These are phyloP conservation scores for Drosophila suzukii DNA, from an alignment of 1,140 invertebrate genomes.

Conservation along the genomic window DNA sequence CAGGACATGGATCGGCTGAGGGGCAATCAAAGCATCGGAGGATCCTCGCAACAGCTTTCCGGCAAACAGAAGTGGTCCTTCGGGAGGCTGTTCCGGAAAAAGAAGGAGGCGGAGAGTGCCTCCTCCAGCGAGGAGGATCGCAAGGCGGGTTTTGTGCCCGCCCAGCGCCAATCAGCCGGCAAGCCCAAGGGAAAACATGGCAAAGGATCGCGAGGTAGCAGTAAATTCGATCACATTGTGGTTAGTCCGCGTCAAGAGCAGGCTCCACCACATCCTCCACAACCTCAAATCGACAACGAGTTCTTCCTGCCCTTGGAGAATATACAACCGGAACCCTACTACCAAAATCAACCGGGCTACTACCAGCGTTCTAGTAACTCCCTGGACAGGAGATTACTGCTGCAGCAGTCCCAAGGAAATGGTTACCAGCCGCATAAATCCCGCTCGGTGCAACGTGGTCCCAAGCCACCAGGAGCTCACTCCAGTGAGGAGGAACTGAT, in stretches of 20 bases:
- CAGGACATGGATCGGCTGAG: slow-evolving; percentile 71
- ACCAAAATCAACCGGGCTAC: slow-evolving; percentile 83
- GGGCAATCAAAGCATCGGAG: slow-evolving; percentile 56
- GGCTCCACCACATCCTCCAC: slow-evolving; percentile 16
- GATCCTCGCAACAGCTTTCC: slow-evolving; percentile 62
- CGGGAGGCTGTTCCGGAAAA: slow-evolving; percentile 88
- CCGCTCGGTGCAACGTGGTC: slow-evolving; percentile 51
- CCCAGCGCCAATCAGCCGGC: slow-evolving; percentile 53
- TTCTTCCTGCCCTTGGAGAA: slow-evolving; percentile 85
- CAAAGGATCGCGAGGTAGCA: slow-evolving; percentile 82
- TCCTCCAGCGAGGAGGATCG: slow-evolving; percentile 88
- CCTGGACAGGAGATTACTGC: slow-evolving; percentile 72
- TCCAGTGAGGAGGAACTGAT: slow-evolving; percentile 90
- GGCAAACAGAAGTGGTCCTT: slow-evolving; percentile 90
- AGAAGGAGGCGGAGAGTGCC: slow-evolving; percentile 87
- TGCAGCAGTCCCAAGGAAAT: slow-evolving; percentile 17
- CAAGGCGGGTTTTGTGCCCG: slow-evolving; percentile 84
- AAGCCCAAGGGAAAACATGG: slow-evolving; percentile 78
- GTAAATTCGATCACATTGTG: slow-evolving; percentile 86
- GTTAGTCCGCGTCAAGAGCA: slow-evolving; percentile 38
- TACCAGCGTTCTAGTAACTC: slow-evolving; percentile 84
- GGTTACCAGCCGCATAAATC: slow-evolving; percentile 41
- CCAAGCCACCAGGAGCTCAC: slow-evolving; percentile 86
- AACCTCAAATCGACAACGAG: slow-evolving; percentile 84
- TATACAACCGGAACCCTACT: slow-evolving; percentile 84